Evolutionary conservation across 1,140 invertebrate genomes (phyloP).

Genomic region (Meloidogyne floridensis): DNA sequence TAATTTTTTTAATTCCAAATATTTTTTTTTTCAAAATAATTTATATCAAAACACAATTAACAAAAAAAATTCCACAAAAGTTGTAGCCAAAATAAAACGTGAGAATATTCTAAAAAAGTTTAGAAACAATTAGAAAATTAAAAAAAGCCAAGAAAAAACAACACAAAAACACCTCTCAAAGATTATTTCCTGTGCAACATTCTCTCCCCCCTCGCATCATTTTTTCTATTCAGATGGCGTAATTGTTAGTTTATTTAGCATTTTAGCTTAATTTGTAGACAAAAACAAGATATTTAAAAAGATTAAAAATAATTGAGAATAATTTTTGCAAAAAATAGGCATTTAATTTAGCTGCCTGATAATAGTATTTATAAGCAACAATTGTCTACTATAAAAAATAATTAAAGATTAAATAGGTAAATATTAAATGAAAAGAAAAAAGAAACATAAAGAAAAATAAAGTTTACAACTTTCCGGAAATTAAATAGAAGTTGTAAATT

Average conservation of each 20-base stretch:
- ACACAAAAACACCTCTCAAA: too few species aligned
- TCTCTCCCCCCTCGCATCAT: too few species aligned
- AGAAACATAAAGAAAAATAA: background rate
- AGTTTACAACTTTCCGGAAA: too few species aligned
- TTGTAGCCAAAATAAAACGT: background rate
- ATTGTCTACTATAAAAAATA: background rate
- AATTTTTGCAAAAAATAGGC: background rate
- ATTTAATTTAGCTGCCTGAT: background rate
- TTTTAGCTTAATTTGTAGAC: background rate
- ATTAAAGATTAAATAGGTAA: background rate
- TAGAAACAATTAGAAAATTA: background rate
- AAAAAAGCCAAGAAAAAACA: too few species aligned
- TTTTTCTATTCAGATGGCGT: too few species aligned
- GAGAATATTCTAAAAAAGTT: constrained; percentile 2
- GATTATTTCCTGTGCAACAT: too few species aligned
- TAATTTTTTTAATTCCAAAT: background rate
- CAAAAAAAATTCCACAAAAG: background rate
- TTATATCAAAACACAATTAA: background rate
- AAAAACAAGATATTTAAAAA: background rate
- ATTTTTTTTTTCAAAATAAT: background rate
- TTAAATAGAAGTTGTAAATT: too few species aligned
- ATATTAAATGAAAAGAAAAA: background rate
- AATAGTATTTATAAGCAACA: background rate
- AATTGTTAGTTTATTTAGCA: too few species aligned
- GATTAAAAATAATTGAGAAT: background rate